Evolutionary conservation across 2,113 vertebrate genomes (phyloP), one percentile per base, ranked within the genome.

Genomic region (Catagonus wagneri): DNA sequence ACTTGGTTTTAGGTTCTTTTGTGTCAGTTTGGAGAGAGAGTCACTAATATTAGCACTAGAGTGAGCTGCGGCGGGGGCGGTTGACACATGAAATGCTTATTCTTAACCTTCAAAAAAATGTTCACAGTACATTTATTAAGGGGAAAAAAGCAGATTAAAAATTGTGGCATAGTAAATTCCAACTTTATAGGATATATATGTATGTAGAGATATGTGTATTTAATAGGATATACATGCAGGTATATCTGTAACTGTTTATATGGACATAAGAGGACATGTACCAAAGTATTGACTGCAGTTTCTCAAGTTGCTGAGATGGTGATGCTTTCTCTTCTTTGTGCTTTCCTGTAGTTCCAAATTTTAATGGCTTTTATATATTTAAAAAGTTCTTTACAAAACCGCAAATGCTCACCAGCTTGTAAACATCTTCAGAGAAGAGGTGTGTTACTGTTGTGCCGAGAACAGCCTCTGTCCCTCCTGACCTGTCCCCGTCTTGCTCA

Each of bases 231-330:
- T 63, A 32, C 52, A 34, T 76, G 58, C 74, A 76, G 58, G 22
- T 80, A 80, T 80, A 22, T 4, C 8, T 36, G 39, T 56, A 81
- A 4, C 13, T 36, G 12, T 72, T 4, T 32, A 16, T 60, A 9
- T 7, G 3, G 7, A 44, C 27, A 23, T 69, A 34, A 83, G 74
- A 90, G 22, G 50, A 50, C 20, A 54, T 65, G 68, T 16, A 81
- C 66, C 22, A 89, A 72, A 80, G 86, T 93, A 72, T 58, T 90
- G 84, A 88, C 13, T 83, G 25, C 39, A 36, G 29, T 65, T 96
- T 96, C 76, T 94, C 75, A 92, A 63, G 61, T 83, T 90, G 6
- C 60, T 90, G n/a, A 96, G 17, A 65, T 93, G 68, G 32, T 78
- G 29, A 63, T 85, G 27, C 34, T 52, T 93, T 94, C 89, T 91